Evolutionary conservation across 2,113 vertebrate species (phyloP), one percentile per base, ranked within the genome.

Genomic region (Neogobius melanostomus): DNA sequence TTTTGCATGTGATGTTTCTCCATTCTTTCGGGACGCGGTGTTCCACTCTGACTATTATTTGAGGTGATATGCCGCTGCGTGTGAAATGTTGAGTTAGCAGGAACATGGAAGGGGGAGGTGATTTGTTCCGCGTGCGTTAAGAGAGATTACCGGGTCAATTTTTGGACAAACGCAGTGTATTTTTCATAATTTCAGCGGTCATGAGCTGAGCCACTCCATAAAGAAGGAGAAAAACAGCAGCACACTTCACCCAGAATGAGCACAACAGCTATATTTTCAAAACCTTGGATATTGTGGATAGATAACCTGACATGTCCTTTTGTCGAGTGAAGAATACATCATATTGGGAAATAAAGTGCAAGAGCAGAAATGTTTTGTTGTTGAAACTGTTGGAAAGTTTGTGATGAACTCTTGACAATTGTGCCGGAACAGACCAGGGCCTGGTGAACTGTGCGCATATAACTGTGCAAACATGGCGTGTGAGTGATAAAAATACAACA

Each of bases 31-130:
- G 68, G 43, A 79, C 66, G 64, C 28, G 43, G 36, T 69, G 81
- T 85, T 75, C 72, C 67, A 65, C 54, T 42, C 45, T 21, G 75
- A 47, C 70, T 62, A 66, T 83, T 71, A 77, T 60, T 67, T 69
- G 72, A 77, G 69, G 77, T 77, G 79, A 85, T 74, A 10, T 77
- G 73, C 54, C 45, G 66, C 53, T 71, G 64, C 61, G 66, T 77
- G 74, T 52, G 81, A 74, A 77, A 81, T 66, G 73, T 50, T 76
- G 78, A 77, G 67, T 85, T 85, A 74, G 74, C 82, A 15, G 79
- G 86, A 86, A 90, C 83, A 85, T 42, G 60, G 52, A 76, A 64
- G 85, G 59, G 72, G 84, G 84, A 86, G 79, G 85, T 88, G 86
- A 88, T 83, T 76, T 48, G 56, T 87, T 16, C 66, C 77, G 66